Conservation (phyloP, 1,140 invertebrate species). For the Ceratosolen fusciceps region DNA sequence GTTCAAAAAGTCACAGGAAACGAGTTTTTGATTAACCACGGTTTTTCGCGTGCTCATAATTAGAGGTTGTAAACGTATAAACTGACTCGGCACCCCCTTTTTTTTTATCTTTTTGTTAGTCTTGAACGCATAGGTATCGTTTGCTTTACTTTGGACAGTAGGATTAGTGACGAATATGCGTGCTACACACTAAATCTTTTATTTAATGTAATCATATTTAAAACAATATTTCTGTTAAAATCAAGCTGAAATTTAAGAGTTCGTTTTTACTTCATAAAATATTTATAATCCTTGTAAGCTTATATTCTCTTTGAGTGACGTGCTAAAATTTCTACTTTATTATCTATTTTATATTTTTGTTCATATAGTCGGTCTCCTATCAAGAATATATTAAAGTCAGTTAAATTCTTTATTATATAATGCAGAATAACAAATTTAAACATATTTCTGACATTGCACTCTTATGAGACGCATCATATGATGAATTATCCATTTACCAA, state of each 20-base stretch:
- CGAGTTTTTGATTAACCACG: slow-evolving; percentile 39
- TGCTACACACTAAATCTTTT: slow-evolving; percentile 7
- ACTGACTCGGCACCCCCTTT: slow-evolving; percentile 13
- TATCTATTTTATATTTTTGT: too few relatives aligned
- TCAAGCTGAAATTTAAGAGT: background rate
- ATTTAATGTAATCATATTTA: background rate
- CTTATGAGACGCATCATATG: too few relatives aligned
- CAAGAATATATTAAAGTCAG: too few relatives aligned
- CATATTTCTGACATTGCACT: too few relatives aligned
- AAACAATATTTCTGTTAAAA: background rate
- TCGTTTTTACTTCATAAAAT: too few relatives aligned
- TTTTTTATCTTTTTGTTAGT: slow-evolving; percentile 4
- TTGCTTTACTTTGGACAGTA: slow-evolving; percentile 23
- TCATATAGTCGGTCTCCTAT: too few relatives aligned
- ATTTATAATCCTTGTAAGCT: too few relatives aligned
- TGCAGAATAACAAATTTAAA: too few relatives aligned
- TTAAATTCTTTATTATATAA: too few relatives aligned
- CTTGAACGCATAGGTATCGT: slow-evolving; percentile 6
- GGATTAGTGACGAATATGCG: background rate
- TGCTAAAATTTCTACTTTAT: too few relatives aligned
- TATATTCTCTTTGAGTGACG: too few relatives aligned
- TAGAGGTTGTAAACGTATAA: slow-evolving; percentile 40
- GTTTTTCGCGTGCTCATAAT: slow-evolving; percentile 44
- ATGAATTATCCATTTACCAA: too few relatives aligned
- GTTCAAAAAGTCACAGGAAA: slow-evolving; percentile 20